Conservation (phyloP, 2,113 vertebrate genomes). For the Coregonus clupeaformis region DNA sequence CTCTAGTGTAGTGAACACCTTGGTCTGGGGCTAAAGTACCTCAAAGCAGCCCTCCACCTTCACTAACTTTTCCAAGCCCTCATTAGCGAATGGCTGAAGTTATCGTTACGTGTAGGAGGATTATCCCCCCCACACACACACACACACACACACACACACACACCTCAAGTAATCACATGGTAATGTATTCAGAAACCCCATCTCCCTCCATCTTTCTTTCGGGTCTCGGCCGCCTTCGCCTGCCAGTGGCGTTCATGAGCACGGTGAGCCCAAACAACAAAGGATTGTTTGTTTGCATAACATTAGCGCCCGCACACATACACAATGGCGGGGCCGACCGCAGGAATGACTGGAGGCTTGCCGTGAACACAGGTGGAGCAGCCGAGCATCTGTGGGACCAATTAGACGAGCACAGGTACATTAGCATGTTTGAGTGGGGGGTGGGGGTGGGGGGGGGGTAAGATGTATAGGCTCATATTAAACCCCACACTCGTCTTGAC, state of each 20-base stretch:
- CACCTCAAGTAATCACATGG: too few species aligned
- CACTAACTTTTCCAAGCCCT: too few species aligned
- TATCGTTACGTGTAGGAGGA: too few species aligned
- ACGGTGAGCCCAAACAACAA: constrained; percentile 69
- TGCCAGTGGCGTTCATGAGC: constrained; percentile 52
- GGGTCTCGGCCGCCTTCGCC: too few species aligned
- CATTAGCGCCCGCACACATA: constrained; percentile 50
- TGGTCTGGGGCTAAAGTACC: constrained; percentile 45
- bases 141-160: too few species aligned
- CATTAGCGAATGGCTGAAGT: too few species aligned
- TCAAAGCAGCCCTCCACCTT: constrained; percentile 66
- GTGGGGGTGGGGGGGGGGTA: neutral
- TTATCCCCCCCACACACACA: too few species aligned
- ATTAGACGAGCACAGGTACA: constrained; percentile 74
- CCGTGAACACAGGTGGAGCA: constrained; percentile 69
- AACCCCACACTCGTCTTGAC: constrained; percentile 10
- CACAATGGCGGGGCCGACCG: constrained; percentile 56
- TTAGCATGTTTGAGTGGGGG: constrained; percentile 75
- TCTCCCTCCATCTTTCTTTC: neutral
- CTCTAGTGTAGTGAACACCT: too few species aligned
- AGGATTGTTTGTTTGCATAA: constrained; percentile 76
- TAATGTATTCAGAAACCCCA: constrained; percentile 65
- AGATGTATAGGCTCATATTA: neutral
- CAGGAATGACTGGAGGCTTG: constrained; percentile 67
- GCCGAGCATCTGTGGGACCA: constrained; percentile 75